Conservation (phyloP, 1,140 invertebrate species). For the Cotesia glomerata region DNA sequence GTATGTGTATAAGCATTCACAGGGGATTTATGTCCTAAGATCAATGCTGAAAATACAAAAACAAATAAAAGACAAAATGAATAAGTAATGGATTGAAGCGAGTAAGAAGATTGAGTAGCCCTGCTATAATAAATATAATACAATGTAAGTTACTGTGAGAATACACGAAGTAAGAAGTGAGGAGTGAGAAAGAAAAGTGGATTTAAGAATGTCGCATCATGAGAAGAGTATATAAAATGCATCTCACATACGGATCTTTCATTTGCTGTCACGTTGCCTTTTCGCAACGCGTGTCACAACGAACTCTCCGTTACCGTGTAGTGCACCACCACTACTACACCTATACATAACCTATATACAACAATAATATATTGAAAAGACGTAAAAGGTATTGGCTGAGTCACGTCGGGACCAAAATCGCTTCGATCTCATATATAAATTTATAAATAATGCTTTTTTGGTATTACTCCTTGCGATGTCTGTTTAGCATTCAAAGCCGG, state of each 20-base stretch:
- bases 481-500: too few species aligned
- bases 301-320: background rate
- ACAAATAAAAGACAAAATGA: background rate
- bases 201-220: slow-evolving; percentile 23
- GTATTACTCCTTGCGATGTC: too few species aligned
- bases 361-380: background rate
- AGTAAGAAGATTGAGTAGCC: background rate
- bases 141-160: background rate
- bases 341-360: background rate
- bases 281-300: slow-evolving; percentile 6
- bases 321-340: background rate
- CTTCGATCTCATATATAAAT: background rate
- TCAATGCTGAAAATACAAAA: background rate
- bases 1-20: background rate
- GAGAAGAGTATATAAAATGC: slow-evolving; percentile 22
- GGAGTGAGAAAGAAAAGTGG: background rate
- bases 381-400: background rate
- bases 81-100: slow-evolving; percentile 23
- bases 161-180: background rate
- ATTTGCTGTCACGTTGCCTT: slow-evolving; percentile 16
- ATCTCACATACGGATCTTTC: slow-evolving; percentile 26
- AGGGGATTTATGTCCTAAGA: slow-evolving; percentile 4
- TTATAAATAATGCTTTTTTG: background rate
- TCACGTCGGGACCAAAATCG: background rate
- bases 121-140: background rate